Conservation (phyloP, 2,888 invertebrate species). For the Caenorhabditis virilis region DNA sequence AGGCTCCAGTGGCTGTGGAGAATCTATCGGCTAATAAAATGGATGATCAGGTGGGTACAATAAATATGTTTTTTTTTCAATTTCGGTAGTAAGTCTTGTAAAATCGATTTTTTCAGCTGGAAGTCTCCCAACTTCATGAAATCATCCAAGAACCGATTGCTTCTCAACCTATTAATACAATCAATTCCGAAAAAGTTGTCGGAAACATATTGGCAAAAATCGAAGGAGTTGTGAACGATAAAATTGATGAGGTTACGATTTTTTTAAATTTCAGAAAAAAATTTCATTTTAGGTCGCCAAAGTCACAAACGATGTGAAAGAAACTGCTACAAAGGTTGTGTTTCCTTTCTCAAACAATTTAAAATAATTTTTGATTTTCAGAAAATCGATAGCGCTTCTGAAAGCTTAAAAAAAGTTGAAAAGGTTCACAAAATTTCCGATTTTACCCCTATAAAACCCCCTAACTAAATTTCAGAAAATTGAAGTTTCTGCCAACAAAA, state of each 20-base stretch:
- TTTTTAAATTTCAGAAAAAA: background rate
- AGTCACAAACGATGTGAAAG: slow-evolving; percentile 10
- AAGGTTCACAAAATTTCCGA: background rate
- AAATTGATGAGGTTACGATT: slow-evolving; percentile 18
- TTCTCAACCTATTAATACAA: slow-evolving; percentile 7
- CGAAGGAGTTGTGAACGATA: slow-evolving; percentile 20
- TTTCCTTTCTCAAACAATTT: background rate
- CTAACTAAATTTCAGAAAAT: background rate
- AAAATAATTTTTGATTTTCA: background rate
- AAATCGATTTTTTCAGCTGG: slow-evolving; percentile 16
- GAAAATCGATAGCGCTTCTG: background rate
- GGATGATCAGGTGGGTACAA: slow-evolving; percentile 28
- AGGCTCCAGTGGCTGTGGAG: slow-evolving; percentile 24
- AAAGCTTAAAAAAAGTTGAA: background rate
- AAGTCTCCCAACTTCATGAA: slow-evolving; percentile 29
- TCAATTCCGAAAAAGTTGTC: slow-evolving; percentile 10
- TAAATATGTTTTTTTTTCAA: background rate
- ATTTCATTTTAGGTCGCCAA: slow-evolving; percentile 16
- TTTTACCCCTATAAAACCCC: too few relatives aligned
- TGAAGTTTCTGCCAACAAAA: background rate
- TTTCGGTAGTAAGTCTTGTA: background rate
- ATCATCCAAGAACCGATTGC: slow-evolving; percentile 15
- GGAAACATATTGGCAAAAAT: slow-evolving; percentile 25
- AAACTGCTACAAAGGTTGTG: background rate
- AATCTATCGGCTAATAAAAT: slow-evolving; percentile 30